A percentile compares a stretch with the other conserved stretches of the same genome.
phyloP scores from a whole-genome alignment of 2,113 vertebrate genomes.

The Ammodytes dubius region DNA sequence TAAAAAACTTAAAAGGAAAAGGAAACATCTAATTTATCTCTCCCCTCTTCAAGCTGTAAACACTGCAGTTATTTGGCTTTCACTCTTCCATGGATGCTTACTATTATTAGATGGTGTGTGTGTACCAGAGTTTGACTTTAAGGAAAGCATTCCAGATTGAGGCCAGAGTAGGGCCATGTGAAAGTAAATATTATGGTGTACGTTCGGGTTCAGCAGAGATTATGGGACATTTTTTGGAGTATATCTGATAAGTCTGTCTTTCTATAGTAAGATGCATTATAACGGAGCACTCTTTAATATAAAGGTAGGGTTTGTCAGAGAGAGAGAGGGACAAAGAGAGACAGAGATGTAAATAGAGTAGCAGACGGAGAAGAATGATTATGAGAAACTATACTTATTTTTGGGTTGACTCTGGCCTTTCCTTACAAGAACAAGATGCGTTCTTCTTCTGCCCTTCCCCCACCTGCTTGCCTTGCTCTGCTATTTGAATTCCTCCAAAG shows the following conservation, averaged over 20 bases:
- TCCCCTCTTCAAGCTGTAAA: not conserved
- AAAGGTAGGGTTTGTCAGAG: not conserved
- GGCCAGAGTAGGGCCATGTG: conserved; percentile 36
- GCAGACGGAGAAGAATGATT: not conserved
- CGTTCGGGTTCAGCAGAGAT: conserved; percentile 27
- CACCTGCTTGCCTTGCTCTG: conserved; percentile 45
- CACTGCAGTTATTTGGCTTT: not conserved
- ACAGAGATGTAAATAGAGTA: not conserved
- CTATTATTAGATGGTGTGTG: conserved; percentile 37
- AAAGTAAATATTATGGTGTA: conserved; percentile 58
- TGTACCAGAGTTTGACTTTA: conserved; percentile 1
- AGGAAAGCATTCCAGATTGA: conserved; percentile 36
- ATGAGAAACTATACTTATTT: not conserved
- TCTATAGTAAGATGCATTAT: conserved; percentile 1
- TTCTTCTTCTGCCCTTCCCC: conserved; percentile 24
- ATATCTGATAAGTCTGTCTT: conserved; percentile 9
- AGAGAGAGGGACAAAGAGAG: not conserved
- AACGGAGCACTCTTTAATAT: not conserved
- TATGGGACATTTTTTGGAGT: not conserved
- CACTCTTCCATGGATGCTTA: not conserved
- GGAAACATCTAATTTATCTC: not conserved
- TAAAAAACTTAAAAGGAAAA: conserved; percentile 14
- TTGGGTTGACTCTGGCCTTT: conserved; percentile 35
- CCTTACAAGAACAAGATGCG: not conserved
- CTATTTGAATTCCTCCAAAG: conserved; percentile 49